A percentile compares a stretch with the other conserved stretches of the same genome.
These are phyloP conservation scores for Chloebia gouldiae DNA, from an alignment of 2,113 vertebrate genomes.

Conservation along the genomic window DNA sequence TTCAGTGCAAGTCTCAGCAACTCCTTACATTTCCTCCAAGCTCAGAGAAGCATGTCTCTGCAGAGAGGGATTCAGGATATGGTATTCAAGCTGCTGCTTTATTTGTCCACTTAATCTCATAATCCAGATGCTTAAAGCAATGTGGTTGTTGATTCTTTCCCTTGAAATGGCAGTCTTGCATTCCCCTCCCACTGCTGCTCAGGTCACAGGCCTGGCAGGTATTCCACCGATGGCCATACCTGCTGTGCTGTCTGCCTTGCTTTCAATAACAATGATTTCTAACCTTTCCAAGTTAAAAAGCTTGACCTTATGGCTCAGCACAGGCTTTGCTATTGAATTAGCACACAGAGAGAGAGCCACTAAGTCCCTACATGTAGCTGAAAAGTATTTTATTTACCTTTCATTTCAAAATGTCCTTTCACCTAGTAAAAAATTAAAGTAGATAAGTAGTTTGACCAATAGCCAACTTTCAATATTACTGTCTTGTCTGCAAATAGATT, in stretches of 20 bases:
- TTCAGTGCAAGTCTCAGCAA: neutral
- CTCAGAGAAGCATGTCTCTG: neutral
- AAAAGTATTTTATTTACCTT: constrained; percentile 13
- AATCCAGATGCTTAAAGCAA: neutral
- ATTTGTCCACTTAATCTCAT: neutral
- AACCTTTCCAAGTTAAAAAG: neutral
- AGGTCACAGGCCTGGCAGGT: neutral
- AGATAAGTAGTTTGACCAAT: neutral
- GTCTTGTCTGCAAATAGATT: neutral
- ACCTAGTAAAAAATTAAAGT: neutral
- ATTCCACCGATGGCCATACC: accelerated
- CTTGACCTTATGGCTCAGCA: neutral
- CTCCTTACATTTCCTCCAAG: neutral
- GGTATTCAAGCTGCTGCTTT: neutral
- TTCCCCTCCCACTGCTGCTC: neutral
- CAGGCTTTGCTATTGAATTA: neutral
- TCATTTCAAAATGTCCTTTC: neutral
- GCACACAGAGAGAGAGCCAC: neutral
- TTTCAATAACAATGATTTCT: neutral
- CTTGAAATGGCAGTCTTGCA: neutral
- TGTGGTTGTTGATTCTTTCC: neutral
- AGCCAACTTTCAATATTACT: neutral
- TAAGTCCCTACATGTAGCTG: neutral
- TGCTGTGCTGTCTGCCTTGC: neutral
- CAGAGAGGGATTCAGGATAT: neutral